phyloP scores from a whole-genome alignment of 1,140 invertebrate genomes.

The Limonius californicus region DNA sequence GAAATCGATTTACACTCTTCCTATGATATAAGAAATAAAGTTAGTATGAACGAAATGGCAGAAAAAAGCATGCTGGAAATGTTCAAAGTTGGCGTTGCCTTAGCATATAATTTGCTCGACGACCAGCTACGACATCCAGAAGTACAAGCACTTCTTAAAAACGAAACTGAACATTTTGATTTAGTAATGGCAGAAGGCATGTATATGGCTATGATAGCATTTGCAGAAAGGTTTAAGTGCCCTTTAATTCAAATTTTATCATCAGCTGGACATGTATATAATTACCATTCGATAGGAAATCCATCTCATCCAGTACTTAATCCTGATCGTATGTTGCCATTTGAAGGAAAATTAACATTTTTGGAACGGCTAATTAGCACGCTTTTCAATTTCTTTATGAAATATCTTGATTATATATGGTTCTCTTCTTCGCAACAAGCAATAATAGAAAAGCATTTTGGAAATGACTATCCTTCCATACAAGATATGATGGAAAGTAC shows the following conservation, averaged over 20 bases:
- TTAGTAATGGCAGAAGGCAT: slow-evolving; percentile 32
- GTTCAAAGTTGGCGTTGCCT: background rate
- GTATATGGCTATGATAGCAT: slow-evolving; percentile 22
- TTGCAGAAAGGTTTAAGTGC: slow-evolving; percentile 33
- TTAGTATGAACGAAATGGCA: background rate
- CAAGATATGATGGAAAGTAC: slow-evolving; percentile 49
- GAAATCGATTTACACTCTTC: slow-evolving; percentile 22
- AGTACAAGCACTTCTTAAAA: background rate
- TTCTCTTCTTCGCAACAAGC: slow-evolving; percentile 41
- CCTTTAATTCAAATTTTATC: slow-evolving; percentile 40
- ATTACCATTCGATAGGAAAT: slow-evolving; percentile 44
- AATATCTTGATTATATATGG: slow-evolving; percentile 31
- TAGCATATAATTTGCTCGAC: background rate
- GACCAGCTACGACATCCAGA: background rate
- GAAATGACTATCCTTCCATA: slow-evolving; percentile 43
- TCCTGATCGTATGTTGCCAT: slow-evolving; percentile 43
- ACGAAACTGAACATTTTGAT: slow-evolving; percentile 17
- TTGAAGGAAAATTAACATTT: slow-evolving; percentile 42
- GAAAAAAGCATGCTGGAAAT: background rate
- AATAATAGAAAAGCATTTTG: slow-evolving; percentile 48
- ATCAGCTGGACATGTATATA: slow-evolving; percentile 9
- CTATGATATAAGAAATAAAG: slow-evolving; percentile 6
- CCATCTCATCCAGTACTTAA: slow-evolving; percentile 48
- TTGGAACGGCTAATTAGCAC: slow-evolving; percentile 43
- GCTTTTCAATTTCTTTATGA: background rate